Conservation (phyloP, 2,113 vertebrate genomes). For the Garra rufa region DNA sequence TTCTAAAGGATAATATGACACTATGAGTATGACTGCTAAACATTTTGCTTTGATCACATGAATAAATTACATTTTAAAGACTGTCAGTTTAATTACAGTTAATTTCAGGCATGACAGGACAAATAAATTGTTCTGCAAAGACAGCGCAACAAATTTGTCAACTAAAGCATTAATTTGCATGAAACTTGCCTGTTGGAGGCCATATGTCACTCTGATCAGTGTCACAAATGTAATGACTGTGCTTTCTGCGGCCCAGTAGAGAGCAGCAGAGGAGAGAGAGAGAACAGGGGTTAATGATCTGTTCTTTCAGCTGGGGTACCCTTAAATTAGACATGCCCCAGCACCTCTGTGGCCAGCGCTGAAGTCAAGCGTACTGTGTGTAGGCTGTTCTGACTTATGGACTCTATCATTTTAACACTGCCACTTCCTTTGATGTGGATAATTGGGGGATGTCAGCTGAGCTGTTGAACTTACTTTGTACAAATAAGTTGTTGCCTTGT, state of each 20-base stretch:
- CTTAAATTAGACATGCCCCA: conserved; percentile 22
- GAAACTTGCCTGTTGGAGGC: neutral
- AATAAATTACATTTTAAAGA: neutral
- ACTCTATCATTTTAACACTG: conserved; percentile 1
- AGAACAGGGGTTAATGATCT: conserved; percentile 8
- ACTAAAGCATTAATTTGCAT: neutral
- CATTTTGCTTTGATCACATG: too few species aligned
- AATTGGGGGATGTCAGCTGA: conserved; percentile 11
- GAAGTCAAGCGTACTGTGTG: conserved; percentile 10
- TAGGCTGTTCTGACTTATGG: conserved; percentile 16
- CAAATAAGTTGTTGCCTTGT: conserved; percentile 6
- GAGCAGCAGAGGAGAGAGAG: neutral
- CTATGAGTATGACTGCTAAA: too few species aligned
- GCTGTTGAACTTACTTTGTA: neutral
- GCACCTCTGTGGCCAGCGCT: neutral
- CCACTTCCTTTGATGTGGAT: conserved; percentile 6
- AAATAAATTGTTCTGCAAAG: neutral
- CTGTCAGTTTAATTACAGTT: neutral
- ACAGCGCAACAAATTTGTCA: neutral
- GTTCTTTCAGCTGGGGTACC: conserved; percentile 9
- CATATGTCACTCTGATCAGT: neutral
- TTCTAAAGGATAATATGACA: neutral
- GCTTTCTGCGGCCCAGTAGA: conserved; percentile 22
- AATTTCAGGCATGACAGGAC: neutral
- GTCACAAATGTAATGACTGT: conserved; percentile 18